Evolutionary conservation across 1,140 invertebrate genomes (phyloP), one percentile per base, ranked within the genome.

Genomic region (Drosophila bifasciata): DNA sequence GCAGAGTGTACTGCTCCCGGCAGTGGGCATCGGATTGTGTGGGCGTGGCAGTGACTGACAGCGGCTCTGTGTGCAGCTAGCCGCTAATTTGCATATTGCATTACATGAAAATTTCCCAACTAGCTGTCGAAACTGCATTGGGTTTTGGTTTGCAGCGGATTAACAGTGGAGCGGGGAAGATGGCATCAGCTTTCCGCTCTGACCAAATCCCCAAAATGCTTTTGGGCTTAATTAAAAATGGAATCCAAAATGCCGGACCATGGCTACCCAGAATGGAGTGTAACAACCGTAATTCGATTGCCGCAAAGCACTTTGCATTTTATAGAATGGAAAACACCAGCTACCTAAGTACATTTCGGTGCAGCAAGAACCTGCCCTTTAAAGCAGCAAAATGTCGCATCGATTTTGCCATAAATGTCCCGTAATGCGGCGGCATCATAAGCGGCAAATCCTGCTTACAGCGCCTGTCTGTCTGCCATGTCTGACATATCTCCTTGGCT

Each of bases 31-130:
- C 5, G 11, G 11, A 5, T 5, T 36, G 32, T 36, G 15, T 67
- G 67, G 52, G 39, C 39, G 32, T 49, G 51, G 67, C 17, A 13
- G 9, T 19, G 32, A 36, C 32, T 13, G 32, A 36, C 32, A 13
- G 32, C 32, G 5, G 32, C 32, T 40, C 41, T 11, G 41, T 11
- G 41, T 13, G 58, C 32, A 19, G 55, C 41, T 32, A 46, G 69
- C 60, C 69, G 48, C 70, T 74, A 74, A 75, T 74, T 75, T 74
- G 70, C 71, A 74, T 74, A 73, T 73, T 73, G 71, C 70, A 50
- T 64, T 73, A 73, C 70, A 55, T 9, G 39, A 64, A 55, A 46
- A 63, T 66, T 51, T 11, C 11, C 32, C 11, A 73, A 58, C 71
- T 49, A 64, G 52, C 19, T 32, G 13, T 9, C n/a, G 60, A n/a